Evolutionary conservation across 2,888 invertebrate species (phyloP), one percentile per base, ranked within the genome.

Genomic region (Resseliella maxima): DNA sequence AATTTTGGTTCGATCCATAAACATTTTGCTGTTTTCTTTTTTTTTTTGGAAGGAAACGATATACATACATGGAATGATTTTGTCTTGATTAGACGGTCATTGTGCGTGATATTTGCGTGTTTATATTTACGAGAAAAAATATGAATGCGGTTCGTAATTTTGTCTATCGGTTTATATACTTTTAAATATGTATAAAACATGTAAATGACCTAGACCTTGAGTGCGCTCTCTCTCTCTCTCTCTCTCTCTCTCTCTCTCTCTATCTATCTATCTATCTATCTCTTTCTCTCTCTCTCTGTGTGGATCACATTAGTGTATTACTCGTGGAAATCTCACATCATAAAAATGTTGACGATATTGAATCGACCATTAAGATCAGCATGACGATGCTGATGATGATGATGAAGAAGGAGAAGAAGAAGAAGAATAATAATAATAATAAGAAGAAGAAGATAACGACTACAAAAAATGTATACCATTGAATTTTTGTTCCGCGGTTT

Each of bases 131-230:
- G n/a, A n/a, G n/a, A n/a, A n/a, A n/a, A n/a, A n/a, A n/a, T n/a
- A n/a, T n/a, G n/a, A 41, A 18, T 50, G 8, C 72, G 31, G 5
- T 5, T 72, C 0, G 2, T 59, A 24, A 3, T 59, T 24, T 59
- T n/a, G 18, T 59, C 41, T 41, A 8, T 12, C 18, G 46, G 46
- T 50, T 72, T 72, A 72, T 72, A 27, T 8, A 31, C 72, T 72
- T 72, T 72, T 31, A 72, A 72, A 31, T 72, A 72, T 72, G 72
- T 72, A 12, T 72, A 21, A 72, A 72, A 72, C 72, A 83, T 83
- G 83, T 8, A 83, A 83, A 83, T 83, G 38, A n/a, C 81, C 81
- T 81, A 83, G 83, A 38, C 83, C 83, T 83, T 83, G 83, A 38
- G 83, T 3, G 24, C 6, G 38, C n/a, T 38, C 15, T 24, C 0